These are phyloP conservation scores for Drosophila tristis DNA, from an alignment of 1,140 invertebrate genomes.

Conservation along the genomic window DNA sequence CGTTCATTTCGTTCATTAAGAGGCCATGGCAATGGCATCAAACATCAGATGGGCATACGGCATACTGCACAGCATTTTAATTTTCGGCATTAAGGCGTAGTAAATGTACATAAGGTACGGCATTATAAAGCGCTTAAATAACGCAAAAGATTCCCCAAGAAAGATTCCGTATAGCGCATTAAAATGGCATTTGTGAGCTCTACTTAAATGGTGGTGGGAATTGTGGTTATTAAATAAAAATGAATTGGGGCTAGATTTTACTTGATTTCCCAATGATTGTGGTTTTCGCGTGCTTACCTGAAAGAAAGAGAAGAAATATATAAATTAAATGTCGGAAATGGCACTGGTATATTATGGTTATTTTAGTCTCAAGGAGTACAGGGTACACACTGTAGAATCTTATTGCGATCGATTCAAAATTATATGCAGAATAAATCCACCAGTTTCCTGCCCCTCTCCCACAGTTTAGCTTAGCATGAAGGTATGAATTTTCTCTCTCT, in stretches of 20 bases:
- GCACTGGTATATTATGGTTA: background rate
- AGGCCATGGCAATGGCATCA: conserved; percentile 51
- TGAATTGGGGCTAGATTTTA: background rate
- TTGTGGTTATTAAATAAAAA: background rate
- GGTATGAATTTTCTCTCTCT: too few species aligned
- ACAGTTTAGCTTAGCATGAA: background rate
- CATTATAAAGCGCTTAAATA: conserved; percentile 49
- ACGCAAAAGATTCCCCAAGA: conserved; percentile 19
- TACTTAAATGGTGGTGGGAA: background rate
- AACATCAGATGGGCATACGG: conserved; percentile 23
- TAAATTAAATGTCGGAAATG: conserved; percentile 2
- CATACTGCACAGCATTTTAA: conserved; percentile 72
- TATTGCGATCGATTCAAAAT: too few species aligned
- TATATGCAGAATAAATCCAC: too few species aligned
- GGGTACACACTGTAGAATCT: too few species aligned
- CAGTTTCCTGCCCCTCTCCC: background rate
- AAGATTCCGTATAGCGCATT: conserved; percentile 15
- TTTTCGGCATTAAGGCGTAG: conserved; percentile 69
- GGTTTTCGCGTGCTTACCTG: conserved; percentile 52
- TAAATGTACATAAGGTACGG: conserved; percentile 38
- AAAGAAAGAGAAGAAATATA: conserved; percentile 24
- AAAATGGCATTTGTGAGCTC: conserved; percentile 26
- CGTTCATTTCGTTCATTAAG: conserved; percentile 65
- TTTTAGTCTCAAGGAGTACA: background rate
- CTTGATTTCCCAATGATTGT: conserved; percentile 23